Conservation (phyloP, 2,113 vertebrate genomes). For the Empidonax traillii region DNA sequence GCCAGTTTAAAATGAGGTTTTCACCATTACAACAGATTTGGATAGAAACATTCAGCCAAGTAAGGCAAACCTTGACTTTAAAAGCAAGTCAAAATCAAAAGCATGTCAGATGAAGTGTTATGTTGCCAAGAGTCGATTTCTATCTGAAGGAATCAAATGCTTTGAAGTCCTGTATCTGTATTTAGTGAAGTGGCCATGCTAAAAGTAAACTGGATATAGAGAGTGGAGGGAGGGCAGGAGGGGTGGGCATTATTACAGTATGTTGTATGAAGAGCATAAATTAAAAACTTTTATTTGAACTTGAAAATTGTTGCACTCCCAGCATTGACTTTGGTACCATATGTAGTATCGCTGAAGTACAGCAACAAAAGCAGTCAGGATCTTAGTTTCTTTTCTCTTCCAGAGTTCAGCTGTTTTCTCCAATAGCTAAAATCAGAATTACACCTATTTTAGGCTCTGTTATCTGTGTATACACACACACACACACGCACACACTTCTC, state of each 20-base stretch:
- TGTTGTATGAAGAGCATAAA: not conserved
- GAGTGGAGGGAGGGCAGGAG: not conserved
- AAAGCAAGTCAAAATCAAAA: conserved; percentile 17
- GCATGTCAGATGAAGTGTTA: not conserved
- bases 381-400: not conserved
- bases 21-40: not conserved
- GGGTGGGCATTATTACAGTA: not conserved
- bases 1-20: not conserved
- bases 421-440: not conserved
- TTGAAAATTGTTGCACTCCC: not conserved
- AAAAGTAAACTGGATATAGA: not conserved
- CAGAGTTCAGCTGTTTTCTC: not conserved
- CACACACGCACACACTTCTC: not conserved
- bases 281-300: not conserved
- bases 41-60: not conserved
- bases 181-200: not conserved
- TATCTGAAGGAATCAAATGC: not conserved
- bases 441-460: not conserved
- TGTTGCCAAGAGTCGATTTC: not conserved
- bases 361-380: not conserved
- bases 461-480: not conserved
- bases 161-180: not conserved
- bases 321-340: not conserved
- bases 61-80: not conserved
- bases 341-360: not conserved